phyloP scores from a whole-genome alignment of 1,140 invertebrate species.

The Ladona fulva region DNA sequence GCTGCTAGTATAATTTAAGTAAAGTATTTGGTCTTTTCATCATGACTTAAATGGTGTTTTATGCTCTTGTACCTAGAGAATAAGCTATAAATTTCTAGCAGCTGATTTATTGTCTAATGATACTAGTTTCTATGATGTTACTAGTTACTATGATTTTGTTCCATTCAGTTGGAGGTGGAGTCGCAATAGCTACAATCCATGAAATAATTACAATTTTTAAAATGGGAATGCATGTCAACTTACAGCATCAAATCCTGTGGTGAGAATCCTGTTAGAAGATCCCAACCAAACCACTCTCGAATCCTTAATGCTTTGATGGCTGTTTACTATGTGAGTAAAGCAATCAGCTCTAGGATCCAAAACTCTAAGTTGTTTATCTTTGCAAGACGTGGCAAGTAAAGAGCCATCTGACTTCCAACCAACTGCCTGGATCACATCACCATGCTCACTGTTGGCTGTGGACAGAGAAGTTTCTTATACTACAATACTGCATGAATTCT shows the following conservation, averaged over 20 bases:
- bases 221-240: conserved; percentile 22
- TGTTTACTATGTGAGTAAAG: conserved; percentile 55
- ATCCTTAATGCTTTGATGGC: conserved; percentile 83
- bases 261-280: conserved; percentile 67
- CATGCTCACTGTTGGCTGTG: conserved; percentile 63
- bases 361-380: conserved; percentile 74
- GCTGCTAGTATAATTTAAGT: too few species aligned
- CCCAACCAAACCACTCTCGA: conserved; percentile 83
- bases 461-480: conserved; percentile 19
- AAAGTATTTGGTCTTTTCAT: too few species aligned
- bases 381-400: conserved; percentile 62
- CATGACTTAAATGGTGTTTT: too few species aligned
- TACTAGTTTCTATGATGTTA: too few species aligned
- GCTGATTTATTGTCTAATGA: too few species aligned
- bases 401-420: conserved; percentile 78
- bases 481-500: too few species aligned
- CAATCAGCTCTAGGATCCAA: conserved; percentile 63
- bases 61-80: too few species aligned
- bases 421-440: conserved; percentile 73
- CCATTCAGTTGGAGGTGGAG: too few species aligned
- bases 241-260: conserved; percentile 57
- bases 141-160: too few species aligned
- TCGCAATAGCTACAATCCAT: too few species aligned
- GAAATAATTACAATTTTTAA: too few species aligned
- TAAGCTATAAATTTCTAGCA: too few species aligned